phyloP scores from a whole-genome alignment of 2,113 vertebrate species.

The Phyllopteryx taeniolatus region DNA sequence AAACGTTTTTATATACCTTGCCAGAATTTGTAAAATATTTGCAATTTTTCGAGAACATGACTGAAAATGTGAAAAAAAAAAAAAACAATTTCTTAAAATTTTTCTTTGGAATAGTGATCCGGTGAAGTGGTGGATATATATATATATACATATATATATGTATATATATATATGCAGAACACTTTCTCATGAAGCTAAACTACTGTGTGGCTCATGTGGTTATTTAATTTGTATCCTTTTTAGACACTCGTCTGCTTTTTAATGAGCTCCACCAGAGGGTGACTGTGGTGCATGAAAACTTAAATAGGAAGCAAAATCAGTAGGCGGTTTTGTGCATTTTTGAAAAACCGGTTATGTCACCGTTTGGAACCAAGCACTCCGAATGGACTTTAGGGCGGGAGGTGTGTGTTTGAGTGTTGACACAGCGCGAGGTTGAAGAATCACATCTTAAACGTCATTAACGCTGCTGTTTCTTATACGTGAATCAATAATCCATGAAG shows the following conservation, averaged over 20 bases:
- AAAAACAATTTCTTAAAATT: no score
- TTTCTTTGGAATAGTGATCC: no score
- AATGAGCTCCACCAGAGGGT: constrained; percentile 39
- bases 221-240: no score
- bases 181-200: background rate
- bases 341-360: constrained; percentile 39
- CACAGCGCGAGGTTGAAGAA: constrained; percentile 12
- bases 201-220: background rate
- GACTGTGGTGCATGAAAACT: constrained; percentile 1
- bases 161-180: background rate
- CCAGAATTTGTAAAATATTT: no score
- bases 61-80: no score
- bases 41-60: no score
- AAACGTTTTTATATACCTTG: no score
- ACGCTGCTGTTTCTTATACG: constrained; percentile 7
- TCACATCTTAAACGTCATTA: constrained; percentile 22
- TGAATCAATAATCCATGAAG: constrained; percentile 33
- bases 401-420: constrained; percentile 15
- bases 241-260: background rate
- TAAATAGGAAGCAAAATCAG: background rate
- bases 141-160: no score
- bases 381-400: background rate
- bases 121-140: no score
- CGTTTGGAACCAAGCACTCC: constrained; percentile 20
- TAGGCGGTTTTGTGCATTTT: constrained; percentile 24